A percentile compares a stretch with the other conserved stretches of the same genome.
phyloP scores from a whole-genome alignment of 2,797 vertebrate species.

The Acipenser transmontanus region DNA sequence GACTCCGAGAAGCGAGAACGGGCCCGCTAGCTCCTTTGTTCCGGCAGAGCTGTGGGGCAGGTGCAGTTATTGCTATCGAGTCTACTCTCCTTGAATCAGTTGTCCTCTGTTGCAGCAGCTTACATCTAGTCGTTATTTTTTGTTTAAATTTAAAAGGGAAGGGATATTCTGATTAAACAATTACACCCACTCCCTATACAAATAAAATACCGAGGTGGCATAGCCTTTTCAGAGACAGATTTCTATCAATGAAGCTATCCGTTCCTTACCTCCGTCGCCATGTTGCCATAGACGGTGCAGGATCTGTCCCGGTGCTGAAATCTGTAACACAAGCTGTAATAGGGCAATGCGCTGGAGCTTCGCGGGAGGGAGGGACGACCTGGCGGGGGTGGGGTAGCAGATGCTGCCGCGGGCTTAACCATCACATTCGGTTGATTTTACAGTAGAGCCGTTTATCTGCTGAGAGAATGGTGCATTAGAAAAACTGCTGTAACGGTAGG shows the following conservation, averaged over 20 bases:
- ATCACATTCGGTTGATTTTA: conserved; percentile 18
- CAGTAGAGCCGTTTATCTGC: conserved; percentile 18
- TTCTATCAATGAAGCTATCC: not conserved
- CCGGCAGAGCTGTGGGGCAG: conserved; percentile 1
- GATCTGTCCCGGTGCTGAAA: conserved; percentile 49
- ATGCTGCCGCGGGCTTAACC: conserved; percentile 18
- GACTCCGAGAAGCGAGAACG: not conserved
- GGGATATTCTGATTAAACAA: no score
- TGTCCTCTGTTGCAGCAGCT: not conserved
- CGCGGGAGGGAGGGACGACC: conserved; percentile 24
- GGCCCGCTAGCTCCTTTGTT: conserved; percentile 4
- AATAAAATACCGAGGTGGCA: no score
- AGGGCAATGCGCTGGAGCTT: conserved; percentile 39
- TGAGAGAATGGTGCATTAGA: conserved; percentile 14
- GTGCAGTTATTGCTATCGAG: not conserved
- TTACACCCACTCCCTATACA: no score
- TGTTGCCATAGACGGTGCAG: conserved; percentile 46
- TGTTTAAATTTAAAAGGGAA: no score
- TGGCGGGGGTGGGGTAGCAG: conserved; percentile 25
- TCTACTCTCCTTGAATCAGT: not conserved
- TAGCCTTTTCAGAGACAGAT: no score
- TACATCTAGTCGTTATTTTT: not conserved
- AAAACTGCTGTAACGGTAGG: not conserved
- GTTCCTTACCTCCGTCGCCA: conserved; percentile 68
- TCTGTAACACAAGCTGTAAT: conserved; percentile 29